Evolutionary conservation across 2,113 vertebrate species (phyloP), one percentile per base, ranked within the genome.

Genomic region (Carollia perspicillata): DNA sequence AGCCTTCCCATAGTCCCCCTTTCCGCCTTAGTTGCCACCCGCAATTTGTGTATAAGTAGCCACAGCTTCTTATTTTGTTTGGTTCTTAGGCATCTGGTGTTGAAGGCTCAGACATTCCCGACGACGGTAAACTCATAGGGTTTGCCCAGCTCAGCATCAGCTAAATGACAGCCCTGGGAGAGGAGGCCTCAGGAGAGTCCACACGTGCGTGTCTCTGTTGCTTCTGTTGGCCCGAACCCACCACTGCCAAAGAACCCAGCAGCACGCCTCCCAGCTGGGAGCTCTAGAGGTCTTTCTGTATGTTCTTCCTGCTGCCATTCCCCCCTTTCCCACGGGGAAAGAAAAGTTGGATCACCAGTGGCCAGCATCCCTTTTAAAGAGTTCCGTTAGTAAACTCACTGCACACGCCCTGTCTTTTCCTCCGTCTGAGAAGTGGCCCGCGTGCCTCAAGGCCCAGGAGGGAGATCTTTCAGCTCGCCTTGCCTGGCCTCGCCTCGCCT

Each of bases 61-160:
- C 75, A 95, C 90, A 91, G 8, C 77, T 96, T 97, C 77, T 98
- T 83, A 94, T 40, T 97, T 94, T 94, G 65, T 96, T 97, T 98
- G 77, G 55, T 98, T 98, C 85, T 16, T 97, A 99, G 99, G 99
- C 99, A 23, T 99, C 99, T 92, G 99, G 99, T 66, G 99, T 99
- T 0, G 99, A 99, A 97, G 99, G 98, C 95, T 99, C 99, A 0
- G 99, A 99, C 98, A 99, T 99, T 97, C 99, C 99, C 0, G 99
- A 99, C 55, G 99, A 99, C 92, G 96, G 99, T 97, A 99, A 99
- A 98, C 98, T 99, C 93, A 99, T 99, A 98, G 99, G 99, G 98
- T 99, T 99, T 98, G 99, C 99, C 98, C 99, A 99, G 98, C 99
- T 99, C 98, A 99, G 99, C 98, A 99, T 99, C 98, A 99, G 98